Conservation (phyloP, 64 coral and sea anemone species). For the Orbicella faveolata region DNA sequence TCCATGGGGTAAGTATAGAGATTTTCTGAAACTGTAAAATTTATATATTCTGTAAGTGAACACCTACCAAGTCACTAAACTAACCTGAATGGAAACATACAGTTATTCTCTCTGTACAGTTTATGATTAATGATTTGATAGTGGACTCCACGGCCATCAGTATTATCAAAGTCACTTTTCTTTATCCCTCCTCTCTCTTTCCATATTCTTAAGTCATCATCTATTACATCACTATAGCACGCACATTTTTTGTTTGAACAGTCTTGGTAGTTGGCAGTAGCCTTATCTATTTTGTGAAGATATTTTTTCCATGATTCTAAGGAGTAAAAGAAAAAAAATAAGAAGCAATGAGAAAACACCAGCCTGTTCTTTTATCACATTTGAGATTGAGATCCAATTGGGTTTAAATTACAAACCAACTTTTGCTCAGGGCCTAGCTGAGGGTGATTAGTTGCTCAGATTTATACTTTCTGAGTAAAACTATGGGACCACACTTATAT, state of each 20-base stretch:
- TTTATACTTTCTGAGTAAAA: too few relatives aligned
- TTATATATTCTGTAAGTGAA: too few relatives aligned
- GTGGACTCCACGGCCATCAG: slow-evolving; percentile 67
- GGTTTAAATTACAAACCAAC: too few relatives aligned
- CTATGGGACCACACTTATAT: too few relatives aligned
- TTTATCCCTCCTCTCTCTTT: slow-evolving; percentile 85
- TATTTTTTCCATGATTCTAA: slow-evolving; percentile 84
- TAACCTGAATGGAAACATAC: slow-evolving; percentile 97
- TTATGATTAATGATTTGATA: slow-evolving; percentile 94
- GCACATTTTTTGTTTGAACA: slow-evolving; percentile 92
- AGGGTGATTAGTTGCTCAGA: too few relatives aligned
- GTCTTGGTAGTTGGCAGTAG: slow-evolving; percentile 63
- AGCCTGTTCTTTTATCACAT: too few relatives aligned
- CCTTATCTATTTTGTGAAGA: slow-evolving; percentile 77
- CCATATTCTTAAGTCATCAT: slow-evolving; percentile 81
- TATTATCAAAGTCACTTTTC: slow-evolving; percentile 73
- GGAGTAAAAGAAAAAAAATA: not conserved
- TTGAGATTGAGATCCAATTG: too few relatives aligned
- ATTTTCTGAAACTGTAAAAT: not conserved
- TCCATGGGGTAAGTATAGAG: not conserved
- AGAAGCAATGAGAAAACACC: too few relatives aligned
- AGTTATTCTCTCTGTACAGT: slow-evolving; percentile 85
- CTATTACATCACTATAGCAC: slow-evolving; percentile 91
- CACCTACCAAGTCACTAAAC: not conserved
- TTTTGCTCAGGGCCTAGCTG: too few relatives aligned